A percentile compares a stretch with the other conserved stretches of the same genome.
Conservation (phyloP, 2,797 vertebrate genomes). For the Myotis pilosus region DNA sequence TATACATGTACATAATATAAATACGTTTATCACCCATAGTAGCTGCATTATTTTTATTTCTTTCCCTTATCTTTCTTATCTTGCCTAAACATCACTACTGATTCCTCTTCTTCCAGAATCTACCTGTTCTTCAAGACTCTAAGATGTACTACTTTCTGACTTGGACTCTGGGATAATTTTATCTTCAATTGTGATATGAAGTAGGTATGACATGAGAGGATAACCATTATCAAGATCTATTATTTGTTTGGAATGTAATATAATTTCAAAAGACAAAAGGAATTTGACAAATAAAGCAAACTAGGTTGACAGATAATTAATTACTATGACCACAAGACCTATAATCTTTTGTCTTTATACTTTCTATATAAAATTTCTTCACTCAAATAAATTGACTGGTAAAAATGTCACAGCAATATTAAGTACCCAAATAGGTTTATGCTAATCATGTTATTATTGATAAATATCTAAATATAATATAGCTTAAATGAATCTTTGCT, state of each 20-base stretch:
- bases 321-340: neutral
- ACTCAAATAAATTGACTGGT: neutral
- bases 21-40: neutral
- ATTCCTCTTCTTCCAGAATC: neutral
- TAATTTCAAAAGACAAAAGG: neutral
- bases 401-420: slow-evolving; percentile 34
- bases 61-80: neutral
- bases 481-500: slow-evolving; percentile 50
- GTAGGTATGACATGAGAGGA: neutral
- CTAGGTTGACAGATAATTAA: neutral
- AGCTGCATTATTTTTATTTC: neutral
- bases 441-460: neutral
- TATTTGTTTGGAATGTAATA: neutral
- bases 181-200: neutral
- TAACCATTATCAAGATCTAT: neutral
- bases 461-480: slow-evolving; percentile 39
- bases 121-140: neutral
- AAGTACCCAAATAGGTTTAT: neutral
- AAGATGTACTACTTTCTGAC: neutral
- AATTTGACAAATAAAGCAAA: neutral
- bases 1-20: neutral
- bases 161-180: neutral
- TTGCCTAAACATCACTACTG: neutral
- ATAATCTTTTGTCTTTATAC: neutral
- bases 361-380: neutral